Evolutionary conservation across 2,888 invertebrate species (phyloP).

Genomic region (Camptogramma bilineatum): DNA sequence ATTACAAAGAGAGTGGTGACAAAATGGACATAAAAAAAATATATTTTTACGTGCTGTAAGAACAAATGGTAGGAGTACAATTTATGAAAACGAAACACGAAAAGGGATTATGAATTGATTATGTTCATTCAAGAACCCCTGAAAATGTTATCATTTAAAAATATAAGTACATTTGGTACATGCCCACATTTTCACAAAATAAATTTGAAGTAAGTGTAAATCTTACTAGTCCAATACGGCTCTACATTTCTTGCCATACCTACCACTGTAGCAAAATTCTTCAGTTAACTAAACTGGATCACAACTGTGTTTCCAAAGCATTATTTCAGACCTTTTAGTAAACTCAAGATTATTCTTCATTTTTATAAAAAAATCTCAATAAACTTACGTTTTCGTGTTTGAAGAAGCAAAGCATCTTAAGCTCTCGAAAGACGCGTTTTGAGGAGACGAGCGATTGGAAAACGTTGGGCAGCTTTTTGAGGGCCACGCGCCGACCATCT

Average conservation of each 20-base stretch:
- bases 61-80: neutral
- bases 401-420: slow-evolving; percentile 99
- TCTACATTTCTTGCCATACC: too few relatives aligned
- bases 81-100: neutral
- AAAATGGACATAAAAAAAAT: neutral
- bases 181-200: too few relatives aligned
- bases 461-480: slow-evolving; percentile 99
- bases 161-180: too few relatives aligned
- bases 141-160: too few relatives aligned
- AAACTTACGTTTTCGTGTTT: slow-evolving; percentile 99
- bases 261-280: too few relatives aligned
- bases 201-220: too few relatives aligned
- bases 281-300: too few relatives aligned
- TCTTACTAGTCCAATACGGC: too few relatives aligned
- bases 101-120: too few relatives aligned
- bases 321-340: neutral
- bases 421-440: slow-evolving; percentile 99
- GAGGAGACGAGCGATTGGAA: slow-evolving; percentile 99
- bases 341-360: neutral
- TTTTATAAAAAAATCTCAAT: neutral
- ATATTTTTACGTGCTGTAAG: neutral
- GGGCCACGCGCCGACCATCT: slow-evolving; percentile 98
- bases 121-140: too few relatives aligned
- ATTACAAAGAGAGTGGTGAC: neutral
- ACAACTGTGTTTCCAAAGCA: too few relatives aligned